These are phyloP conservation scores for Pitta sordida DNA, from an alignment of 2,113 vertebrate species.

Conservation along the genomic window DNA sequence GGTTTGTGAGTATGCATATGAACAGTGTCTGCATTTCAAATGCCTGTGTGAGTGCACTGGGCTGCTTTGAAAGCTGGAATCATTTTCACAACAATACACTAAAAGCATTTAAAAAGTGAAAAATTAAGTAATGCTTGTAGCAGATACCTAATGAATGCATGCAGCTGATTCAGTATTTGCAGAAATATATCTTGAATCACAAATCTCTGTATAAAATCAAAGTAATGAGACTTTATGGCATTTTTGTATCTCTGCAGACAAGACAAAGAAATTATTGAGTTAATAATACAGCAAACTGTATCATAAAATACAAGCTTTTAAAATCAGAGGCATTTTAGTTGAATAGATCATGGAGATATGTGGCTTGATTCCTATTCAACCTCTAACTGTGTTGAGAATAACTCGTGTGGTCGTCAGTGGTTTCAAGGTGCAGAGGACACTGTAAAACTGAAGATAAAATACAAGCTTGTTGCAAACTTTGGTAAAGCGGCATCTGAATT, in stretches of 20 bases:
- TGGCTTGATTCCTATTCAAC: background rate
- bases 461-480: background rate
- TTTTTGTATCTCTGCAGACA: background rate
- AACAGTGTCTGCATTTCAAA: background rate
- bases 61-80: background rate
- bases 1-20: background rate
- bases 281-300: background rate
- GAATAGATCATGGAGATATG: background rate
- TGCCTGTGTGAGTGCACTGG: accelerated
- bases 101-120: background rate
- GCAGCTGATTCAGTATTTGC: background rate
- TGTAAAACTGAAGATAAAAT: background rate
- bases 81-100: background rate
- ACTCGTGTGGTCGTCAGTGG: background rate
- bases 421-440: background rate
- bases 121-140: background rate
- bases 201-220: background rate
- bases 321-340: background rate
- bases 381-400: background rate
- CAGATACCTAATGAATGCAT: background rate
- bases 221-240: background rate
- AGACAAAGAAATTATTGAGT: background rate
- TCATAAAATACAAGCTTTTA: background rate
- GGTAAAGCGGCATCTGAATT: background rate
- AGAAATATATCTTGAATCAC: too few relatives aligned